A percentile compares a stretch with the other conserved stretches of the same genome.
phyloP scores from a whole-genome alignment of 1,140 invertebrate species.

The Patella vulgata region DNA sequence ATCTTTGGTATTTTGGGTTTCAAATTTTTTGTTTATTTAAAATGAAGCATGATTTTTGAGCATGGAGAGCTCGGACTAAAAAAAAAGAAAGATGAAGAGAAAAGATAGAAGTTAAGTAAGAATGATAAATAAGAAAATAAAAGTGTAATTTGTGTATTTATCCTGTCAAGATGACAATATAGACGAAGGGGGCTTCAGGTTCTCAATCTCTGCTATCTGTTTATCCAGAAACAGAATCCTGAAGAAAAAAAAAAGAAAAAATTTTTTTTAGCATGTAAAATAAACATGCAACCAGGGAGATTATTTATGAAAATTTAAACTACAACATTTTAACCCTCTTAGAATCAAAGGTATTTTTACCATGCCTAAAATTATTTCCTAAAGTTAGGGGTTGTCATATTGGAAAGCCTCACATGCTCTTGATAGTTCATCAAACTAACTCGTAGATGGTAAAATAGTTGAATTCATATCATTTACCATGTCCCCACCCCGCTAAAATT shows the following conservation, averaged over 20 bases:
- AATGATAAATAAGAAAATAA: too few species aligned
- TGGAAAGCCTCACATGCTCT: background rate
- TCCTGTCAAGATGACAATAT: slow-evolving; percentile 39
- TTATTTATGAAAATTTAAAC: background rate
- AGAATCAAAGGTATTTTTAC: background rate
- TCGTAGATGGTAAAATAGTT: too few species aligned
- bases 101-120: too few species aligned
- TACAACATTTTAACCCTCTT: background rate
- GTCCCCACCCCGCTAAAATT: too few species aligned
- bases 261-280: background rate
- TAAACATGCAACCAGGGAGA: background rate
- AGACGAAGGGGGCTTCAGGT: slow-evolving; percentile 42
- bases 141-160: too few species aligned
- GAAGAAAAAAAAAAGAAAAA: slow-evolving; percentile 20
- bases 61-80: too few species aligned
- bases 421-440: too few species aligned
- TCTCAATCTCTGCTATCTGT: slow-evolving; percentile 49
- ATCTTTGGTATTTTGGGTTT: too few species aligned
- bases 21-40: too few species aligned
- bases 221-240: slow-evolving; percentile 49
- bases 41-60: too few species aligned
- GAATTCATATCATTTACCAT: too few species aligned
- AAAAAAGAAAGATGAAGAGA: too few species aligned
- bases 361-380: background rate
- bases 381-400: background rate